Evolutionary conservation across 2,888 invertebrate genomes (phyloP), one percentile per base, ranked within the genome.

Genomic region (Orthosia gothica): DNA sequence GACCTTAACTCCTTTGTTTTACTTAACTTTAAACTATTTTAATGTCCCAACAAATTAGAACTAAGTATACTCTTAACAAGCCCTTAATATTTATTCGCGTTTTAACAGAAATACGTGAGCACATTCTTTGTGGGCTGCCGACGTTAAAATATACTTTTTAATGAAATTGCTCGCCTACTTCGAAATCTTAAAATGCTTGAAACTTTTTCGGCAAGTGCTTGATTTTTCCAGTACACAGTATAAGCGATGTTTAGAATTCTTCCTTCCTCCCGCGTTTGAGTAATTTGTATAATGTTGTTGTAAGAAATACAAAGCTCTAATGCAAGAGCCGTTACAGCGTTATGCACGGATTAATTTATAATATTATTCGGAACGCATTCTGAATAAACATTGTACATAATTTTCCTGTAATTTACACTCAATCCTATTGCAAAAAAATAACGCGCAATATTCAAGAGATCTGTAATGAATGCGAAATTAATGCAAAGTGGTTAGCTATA

Each of bases 381-480:
- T 83, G 87, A 84, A 87, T 84, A 89, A 89, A 88, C 87, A 89
- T 81, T 84, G 64, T 80, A 83, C 75, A 83, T 90, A 90, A 91
- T 88, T 88, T 87, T 78, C 76, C 79, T 87, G 89, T 90, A 93
- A 92, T 93, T 93, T 91, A 89, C 92, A 92, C 91, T 91, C 90
- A 88, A 91, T 91, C 80, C 84, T 74, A 82, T 76, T 87, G 82
- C 82, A 81, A 89, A 93, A 93, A 94, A 92, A 91, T 89, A 89
- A 85, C 89, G 89, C 88, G 91, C 86, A 89, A 93, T 92, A 92
- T 93, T 92, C 92, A 92, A 92, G 91, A 91, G 93, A 93, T 92
- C 93, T 92, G 93, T 95, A 94, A 96, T 95, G 92, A 95, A 96
- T 95, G 94, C 89, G 93, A 94, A 94, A 96, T 96, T 95, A 95